phyloP scores from a whole-genome alignment of 2,113 vertebrate genomes.

The Lagopus leucura region DNA sequence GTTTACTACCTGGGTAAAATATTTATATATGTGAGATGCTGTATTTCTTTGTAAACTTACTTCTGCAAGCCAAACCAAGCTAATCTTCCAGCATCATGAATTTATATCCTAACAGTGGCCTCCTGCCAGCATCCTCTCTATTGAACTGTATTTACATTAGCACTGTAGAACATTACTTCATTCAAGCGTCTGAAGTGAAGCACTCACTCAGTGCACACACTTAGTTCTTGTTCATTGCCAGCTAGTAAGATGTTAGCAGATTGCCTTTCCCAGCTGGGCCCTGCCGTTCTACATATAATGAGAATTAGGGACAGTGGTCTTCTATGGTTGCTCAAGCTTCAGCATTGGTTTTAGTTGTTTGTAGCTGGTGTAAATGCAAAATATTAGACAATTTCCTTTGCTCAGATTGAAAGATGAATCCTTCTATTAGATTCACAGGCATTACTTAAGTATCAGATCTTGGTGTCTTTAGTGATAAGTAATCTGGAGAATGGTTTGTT shows the following conservation, averaged over 20 bases:
- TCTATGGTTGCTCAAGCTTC: not conserved
- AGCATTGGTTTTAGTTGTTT: not conserved
- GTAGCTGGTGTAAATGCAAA: not conserved
- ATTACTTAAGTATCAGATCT: not conserved
- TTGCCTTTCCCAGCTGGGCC: not conserved
- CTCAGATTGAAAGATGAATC: not conserved
- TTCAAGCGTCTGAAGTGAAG: slow-evolving; percentile 41
- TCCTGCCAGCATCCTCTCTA: slow-evolving; percentile 36
- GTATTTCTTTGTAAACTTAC: slow-evolving; percentile 9
- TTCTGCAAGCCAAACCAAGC: not conserved
- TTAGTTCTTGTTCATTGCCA: slow-evolving; percentile 8
- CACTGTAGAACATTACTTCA: slow-evolving; percentile 44
- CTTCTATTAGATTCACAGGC: not conserved
- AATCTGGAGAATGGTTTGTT: not conserved
- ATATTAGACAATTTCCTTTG: not conserved
- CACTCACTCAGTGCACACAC: not conserved
- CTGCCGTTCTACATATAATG: not conserved
- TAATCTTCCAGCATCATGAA: slow-evolving; percentile 19
- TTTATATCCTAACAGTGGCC: slow-evolving; percentile 49
- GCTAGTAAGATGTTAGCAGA: slow-evolving; percentile 3
- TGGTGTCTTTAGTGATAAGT: not conserved
- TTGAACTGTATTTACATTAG: slow-evolving; percentile 59
- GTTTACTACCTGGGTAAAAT: slow-evolving; percentile 45
- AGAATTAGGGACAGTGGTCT: not conserved
- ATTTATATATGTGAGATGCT: slow-evolving; percentile 35